Evolutionary conservation across 2,113 vertebrate species (phyloP), one percentile per base, ranked within the genome.

Genomic region (Indri indri): DNA sequence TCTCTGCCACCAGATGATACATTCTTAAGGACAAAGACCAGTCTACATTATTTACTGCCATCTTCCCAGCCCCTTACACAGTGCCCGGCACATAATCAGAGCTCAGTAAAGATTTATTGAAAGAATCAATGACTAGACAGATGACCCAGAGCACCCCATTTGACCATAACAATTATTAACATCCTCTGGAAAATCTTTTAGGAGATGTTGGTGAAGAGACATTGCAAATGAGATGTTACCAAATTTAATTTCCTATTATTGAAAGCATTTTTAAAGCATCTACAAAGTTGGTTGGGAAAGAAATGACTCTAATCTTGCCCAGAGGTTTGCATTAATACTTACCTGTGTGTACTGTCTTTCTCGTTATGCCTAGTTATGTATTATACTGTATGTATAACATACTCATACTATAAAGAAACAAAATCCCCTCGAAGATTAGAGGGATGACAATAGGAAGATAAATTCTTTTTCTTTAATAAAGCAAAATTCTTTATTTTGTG

Each of bases 231-330:
- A 63, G 63, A 13, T 37, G 25, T 88, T 66, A 40, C 63, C 23
- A 37, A 7, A 32, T 37, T 63, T 34, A 37, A 1, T 86, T 80
- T 68, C 23, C 57, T 73, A 16, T 71, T 34, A 14, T 30, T 32
- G 25, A 61, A 57, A 74, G 25, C 59, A 74, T 81, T 80, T 73
- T 65, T 37, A 74, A 73, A 94, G 47, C 76, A 70, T 92, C 16
- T 95, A 81, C 65, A 71, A 32, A 81, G 96, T 83, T 95, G 81
- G 40, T 96, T 96, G 81, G 65, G 18, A 6, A 18, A 20, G n/a
- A 88, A 74, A 32, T 8, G 30, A n/a, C 61, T 50, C 30, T 50
- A 10, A 25, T 50, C 59, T 40, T 91, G 59, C 37, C 86, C 34
- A 8, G 23, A 42, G n/a, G 81, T 65, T 61, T 74, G 16, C n/a